Base-by-base conservation (phyloP, 2,113 vertebrate genomes). In the Dascyllus trimaculatus region DNA sequence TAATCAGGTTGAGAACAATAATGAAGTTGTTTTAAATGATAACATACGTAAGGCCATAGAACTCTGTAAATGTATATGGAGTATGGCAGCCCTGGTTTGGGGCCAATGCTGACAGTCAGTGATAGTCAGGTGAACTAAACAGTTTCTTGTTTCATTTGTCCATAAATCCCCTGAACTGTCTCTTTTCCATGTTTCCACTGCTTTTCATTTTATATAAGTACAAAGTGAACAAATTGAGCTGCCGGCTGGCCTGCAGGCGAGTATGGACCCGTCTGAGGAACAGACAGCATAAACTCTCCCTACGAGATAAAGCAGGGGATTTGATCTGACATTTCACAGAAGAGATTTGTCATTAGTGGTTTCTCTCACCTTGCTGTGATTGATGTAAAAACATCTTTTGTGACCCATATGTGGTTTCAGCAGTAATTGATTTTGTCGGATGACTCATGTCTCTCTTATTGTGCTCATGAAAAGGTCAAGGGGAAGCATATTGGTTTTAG, bases 291-390 rank as follows among this genome's bases (percentile, higher is more conserved):
- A 43, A 76, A 35, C 15, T 40, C 32, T 24, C 11, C 35, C 14
- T 2, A 57, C 40, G 24, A 60, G 29, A 43, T 58, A 73, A 78
- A 75, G 38, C 53, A n/a, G 67, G 18, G 59, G 80, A 84, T 87
- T 79, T 21, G 49, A 51, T 62, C 22, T 87, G 90, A 91, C 77
- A 69, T 87, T 88, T 85, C 26, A 51, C 14, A 2, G 68, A 77
- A 40, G 49, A 63, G 21, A 81, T 80, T 69, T 87, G 76, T 85
- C 85, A 57, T 72, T 15, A 62, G n/a, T 65, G 62, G 65, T 88
- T 82, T 79, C 75, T 54, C 49, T 58, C 77, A 70, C 58, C 71
- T 86, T 8, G 15, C 35, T 81, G 75, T 4, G 63, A 60, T 26
- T 19, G 76, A 83, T 49, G 59, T 62, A 61, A 58, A n/a, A 35